Conservation (phyloP, 2,113 vertebrate species). For the Callopanchax toddi region DNA sequence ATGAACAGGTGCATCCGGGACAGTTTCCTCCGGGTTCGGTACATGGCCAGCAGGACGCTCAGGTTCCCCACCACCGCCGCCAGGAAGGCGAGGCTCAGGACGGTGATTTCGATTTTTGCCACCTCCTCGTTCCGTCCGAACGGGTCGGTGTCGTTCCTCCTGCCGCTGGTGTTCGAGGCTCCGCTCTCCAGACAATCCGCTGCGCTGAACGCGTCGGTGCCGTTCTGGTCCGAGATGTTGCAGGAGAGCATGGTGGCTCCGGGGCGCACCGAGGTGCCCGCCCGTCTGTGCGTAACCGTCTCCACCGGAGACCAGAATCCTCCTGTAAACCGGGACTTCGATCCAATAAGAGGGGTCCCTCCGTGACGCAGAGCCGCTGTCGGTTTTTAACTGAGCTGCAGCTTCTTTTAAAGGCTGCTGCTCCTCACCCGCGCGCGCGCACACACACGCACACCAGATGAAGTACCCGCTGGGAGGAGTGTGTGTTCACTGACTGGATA, state of each 20-base stretch:
- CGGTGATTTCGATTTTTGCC: conserved; percentile 89
- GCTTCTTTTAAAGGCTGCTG: conserved; percentile 46
- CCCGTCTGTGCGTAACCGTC: conserved; percentile 21
- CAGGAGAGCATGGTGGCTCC: conserved; percentile 38
- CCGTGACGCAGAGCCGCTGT: neutral
- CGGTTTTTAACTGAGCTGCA: neutral
- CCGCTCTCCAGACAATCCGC: conserved; percentile 15
- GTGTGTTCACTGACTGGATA: no score
- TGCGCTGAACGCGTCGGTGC: conserved; percentile 13
- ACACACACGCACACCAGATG: neutral
- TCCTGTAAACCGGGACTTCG: neutral
- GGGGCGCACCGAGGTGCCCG: conserved; percentile 25
- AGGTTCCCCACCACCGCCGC: conserved; percentile 88
- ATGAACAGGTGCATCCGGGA: conserved; percentile 97
- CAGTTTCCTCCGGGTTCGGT: conserved; percentile 83
- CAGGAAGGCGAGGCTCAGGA: conserved; percentile 87
- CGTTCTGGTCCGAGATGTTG: conserved; percentile 46
- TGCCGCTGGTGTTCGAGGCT: conserved; percentile 25
- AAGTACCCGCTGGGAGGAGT: neutral
- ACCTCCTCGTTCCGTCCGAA: conserved; percentile 88
- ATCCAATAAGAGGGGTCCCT: neutral
- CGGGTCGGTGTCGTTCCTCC: conserved; percentile 71
- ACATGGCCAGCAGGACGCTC: conserved; percentile 87
- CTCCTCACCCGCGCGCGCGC: conserved; percentile 10
- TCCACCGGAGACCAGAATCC: neutral